Evolutionary conservation across 2,888 invertebrate species (phyloP).

Genomic region (Pheosia tremula): DNA sequence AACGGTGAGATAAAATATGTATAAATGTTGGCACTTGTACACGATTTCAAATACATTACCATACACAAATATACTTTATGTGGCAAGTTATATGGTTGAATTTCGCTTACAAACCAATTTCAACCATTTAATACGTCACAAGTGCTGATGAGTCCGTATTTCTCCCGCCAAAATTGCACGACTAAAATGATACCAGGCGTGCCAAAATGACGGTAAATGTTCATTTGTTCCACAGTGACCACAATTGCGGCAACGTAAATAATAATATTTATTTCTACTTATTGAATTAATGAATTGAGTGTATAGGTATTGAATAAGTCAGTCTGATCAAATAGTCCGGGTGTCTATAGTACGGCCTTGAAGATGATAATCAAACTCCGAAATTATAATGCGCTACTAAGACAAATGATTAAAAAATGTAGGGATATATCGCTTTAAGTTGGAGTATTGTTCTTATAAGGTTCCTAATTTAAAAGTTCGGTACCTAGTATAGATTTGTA

Average conservation of each 20-base stretch:
- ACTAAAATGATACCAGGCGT: conserved; percentile 57
- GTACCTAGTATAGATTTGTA: too few species aligned
- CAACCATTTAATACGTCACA: conserved; percentile 19
- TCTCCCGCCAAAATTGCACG: conserved; percentile 69
- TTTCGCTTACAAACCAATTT: conserved; percentile 11
- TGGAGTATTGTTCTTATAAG: too few species aligned
- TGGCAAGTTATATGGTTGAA: conserved; percentile 7
- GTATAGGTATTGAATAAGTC: too few species aligned
- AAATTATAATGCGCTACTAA: too few species aligned
- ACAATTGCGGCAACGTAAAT: conserved; percentile 15
- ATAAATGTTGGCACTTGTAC: conserved; percentile 13
- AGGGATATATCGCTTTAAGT: too few species aligned
- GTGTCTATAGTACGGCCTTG: too few species aligned
- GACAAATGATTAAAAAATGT: too few species aligned
- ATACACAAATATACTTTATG: conserved; percentile 5
- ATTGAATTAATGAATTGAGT: too few species aligned
- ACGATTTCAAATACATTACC: neutral
- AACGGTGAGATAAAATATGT: neutral
- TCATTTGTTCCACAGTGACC: conserved; percentile 57
- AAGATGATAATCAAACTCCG: too few species aligned
- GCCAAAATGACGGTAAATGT: conserved; percentile 60
- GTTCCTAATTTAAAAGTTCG: too few species aligned
- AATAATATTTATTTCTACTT: neutral
- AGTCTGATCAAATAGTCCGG: too few species aligned
- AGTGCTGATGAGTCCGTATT: conserved; percentile 55